Percentiles rank a stretch among this genome's conserved stretches.
These are phyloP conservation scores for Heterocephalus glaber DNA, from an alignment of 2,113 vertebrate species.

Conservation along the genomic window DNA sequence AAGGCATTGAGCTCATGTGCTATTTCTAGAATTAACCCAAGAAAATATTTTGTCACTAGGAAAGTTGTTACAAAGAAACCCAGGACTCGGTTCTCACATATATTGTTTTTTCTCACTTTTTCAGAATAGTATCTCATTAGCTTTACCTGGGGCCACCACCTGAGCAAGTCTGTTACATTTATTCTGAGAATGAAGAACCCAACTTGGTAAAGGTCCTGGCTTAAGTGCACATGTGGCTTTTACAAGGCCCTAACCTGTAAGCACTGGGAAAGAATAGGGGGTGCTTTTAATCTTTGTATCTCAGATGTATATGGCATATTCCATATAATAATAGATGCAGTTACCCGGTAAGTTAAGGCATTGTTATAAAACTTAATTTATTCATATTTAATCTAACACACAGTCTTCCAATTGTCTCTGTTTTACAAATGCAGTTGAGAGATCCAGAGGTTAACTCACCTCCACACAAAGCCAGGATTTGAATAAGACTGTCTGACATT, in stretches of 20 bases:
- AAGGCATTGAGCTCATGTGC: not conserved
- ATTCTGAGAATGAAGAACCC: not conserved
- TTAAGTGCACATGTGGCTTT: not conserved
- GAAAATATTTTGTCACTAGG: not conserved
- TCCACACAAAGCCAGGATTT: not conserved
- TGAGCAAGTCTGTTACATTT: not conserved
- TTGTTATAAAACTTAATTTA: not conserved
- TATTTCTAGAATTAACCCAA: not conserved
- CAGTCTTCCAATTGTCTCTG: not conserved
- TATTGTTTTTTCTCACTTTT: not conserved
- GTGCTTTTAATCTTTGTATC: not conserved
- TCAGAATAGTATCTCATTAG: not conserved
- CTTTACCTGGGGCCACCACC: not conserved
- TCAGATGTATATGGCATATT: accelerated
- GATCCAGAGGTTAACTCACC: not conserved
- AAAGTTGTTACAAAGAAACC: not conserved
- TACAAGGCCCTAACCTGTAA: not conserved
- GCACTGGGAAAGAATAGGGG: not conserved
- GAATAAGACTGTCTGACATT: not conserved
- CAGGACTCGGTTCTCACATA: not conserved
- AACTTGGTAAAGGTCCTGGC: not conserved
- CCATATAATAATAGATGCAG: not conserved
- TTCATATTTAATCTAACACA: not conserved
- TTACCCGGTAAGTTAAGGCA: not conserved
- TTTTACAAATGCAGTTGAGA: not conserved